Evolutionary conservation across 1,140 invertebrate species (phyloP).

Genomic region (Drosophila biarmipes): DNA sequence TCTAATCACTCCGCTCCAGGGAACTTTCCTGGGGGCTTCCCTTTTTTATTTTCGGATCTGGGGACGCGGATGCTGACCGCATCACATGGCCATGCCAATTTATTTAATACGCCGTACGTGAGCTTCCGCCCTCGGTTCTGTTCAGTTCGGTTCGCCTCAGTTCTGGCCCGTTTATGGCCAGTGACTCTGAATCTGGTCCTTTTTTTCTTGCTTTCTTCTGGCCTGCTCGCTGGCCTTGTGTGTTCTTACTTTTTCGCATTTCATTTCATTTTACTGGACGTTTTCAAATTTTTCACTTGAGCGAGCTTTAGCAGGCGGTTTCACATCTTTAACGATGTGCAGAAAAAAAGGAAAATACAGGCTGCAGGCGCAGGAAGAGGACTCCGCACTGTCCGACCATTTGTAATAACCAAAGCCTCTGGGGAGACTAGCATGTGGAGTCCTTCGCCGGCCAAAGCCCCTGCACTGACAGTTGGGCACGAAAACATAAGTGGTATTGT

Average conservation of each 20-base stretch:
- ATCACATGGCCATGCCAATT: constrained; percentile 72
- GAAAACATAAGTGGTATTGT: constrained; percentile 23
- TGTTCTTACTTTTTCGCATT: constrained; percentile 46
- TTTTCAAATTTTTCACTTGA: constrained; percentile 81
- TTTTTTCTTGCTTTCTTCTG: background rate
- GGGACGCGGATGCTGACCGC: constrained; percentile 43
- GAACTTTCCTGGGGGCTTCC: constrained; percentile 9
- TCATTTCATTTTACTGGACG: constrained; percentile 75
- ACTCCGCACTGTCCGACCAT: constrained; percentile 46
- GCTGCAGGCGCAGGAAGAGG: constrained; percentile 10
- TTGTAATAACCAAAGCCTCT: constrained; percentile 68
- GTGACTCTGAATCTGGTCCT: constrained; percentile 20
- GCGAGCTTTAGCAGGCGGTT: constrained; percentile 64
- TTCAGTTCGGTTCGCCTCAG: too few relatives aligned
- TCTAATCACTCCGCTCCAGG: constrained; percentile 38
- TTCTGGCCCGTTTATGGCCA: constrained; percentile 36
- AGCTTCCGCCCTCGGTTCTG: constrained; percentile 49
- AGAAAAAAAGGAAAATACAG: constrained; percentile 1
- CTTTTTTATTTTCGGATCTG: too few relatives aligned
- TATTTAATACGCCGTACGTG: constrained; percentile 83
- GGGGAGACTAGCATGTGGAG: constrained; percentile 45
- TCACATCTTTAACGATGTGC: constrained; percentile 60
- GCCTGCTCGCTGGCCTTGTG: constrained; percentile 6
- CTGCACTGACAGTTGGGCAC: constrained; percentile 8
- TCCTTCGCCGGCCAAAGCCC: constrained; percentile 22